Base-by-base conservation (phyloP, 2,113 vertebrate species). In the Mesoclemmys tuberculata region DNA sequence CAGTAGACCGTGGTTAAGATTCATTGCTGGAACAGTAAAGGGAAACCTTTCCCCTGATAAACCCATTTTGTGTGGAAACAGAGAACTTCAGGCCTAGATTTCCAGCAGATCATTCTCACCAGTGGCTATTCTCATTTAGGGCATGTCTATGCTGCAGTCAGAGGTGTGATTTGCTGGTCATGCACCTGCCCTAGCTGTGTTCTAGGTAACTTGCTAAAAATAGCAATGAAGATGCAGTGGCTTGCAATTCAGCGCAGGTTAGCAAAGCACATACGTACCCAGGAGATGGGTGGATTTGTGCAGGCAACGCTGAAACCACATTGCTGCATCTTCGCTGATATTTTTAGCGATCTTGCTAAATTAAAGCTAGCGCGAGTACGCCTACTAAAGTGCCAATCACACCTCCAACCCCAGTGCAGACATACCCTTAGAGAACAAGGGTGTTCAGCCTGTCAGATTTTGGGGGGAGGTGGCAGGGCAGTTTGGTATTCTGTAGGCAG, bases 391-490 rank as follows among this genome's bases (percentile, higher is more conserved):
- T 19, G 38, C 64, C n/a, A 38, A 22, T 21, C 19, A 71, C 35
- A 71, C 64, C 64, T 8, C 61, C 35, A 21, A 6, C 64, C 5
- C 35, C n/a, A 71, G n/a, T 71, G n/a, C 38, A 38, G 64, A 38
- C 64, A 38, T 71, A n/a, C 6, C 16, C 35, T 35, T 22, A 38
- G 80, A 14, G 29, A 19, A 5, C 2, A 0, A 0, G 3, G 5
- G 3, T 26, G 7, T 58, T 90, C 51, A 31, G n/a, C 52, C 51
- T 79, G 2, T 64, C 1, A 2, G 18, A 41, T 11, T 1, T 56
- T 22, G 81, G 29, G 74, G 77, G 55, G 22, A 74, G 86, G 54
- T 38, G 35, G n/a, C 8, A 21, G 26, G 31, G 41, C 22, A 46
- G 19, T 56, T 84, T 84, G 26, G 9, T 80, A 1, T 80, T 46